Percentiles rank a stretch among this genome's conserved stretches.
Evolutionary conservation across 2,888 invertebrate species (phyloP).

Genomic region (Lacanobia oleracea): DNA sequence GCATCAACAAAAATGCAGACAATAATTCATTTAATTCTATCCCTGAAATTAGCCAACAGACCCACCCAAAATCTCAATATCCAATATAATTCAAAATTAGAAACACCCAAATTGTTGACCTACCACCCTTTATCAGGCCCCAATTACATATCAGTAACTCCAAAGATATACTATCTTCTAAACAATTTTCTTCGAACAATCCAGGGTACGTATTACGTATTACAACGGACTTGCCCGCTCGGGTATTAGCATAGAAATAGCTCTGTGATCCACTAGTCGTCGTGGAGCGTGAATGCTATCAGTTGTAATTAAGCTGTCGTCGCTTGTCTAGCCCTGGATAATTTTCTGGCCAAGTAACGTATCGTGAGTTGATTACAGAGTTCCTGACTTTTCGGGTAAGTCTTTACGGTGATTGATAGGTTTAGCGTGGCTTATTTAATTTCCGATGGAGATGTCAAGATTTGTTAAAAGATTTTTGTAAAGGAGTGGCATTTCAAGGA

Average conservation of each 20-base stretch:
- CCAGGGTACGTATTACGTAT: constrained; percentile 46
- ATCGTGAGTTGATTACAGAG: constrained; percentile 60
- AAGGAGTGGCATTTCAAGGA: not conserved
- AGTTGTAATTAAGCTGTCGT: constrained; percentile 72
- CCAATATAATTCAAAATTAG: not conserved
- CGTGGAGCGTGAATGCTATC: constrained; percentile 69
- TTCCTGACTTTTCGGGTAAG: constrained; percentile 54
- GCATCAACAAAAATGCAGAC: too few species aligned
- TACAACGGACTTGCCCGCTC: constrained; percentile 53
- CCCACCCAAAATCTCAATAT: too few species aligned
- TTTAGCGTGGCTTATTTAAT: constrained; percentile 33
- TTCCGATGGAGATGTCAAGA: constrained; percentile 43
- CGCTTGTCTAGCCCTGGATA: constrained; percentile 63
- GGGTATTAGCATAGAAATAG: constrained; percentile 66
- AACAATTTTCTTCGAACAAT: constrained; percentile 50
- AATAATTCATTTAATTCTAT: too few species aligned
- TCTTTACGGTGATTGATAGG: constrained; percentile 56
- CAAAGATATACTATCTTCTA: constrained; percentile 29
- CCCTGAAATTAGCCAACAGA: too few species aligned
- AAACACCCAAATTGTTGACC: not conserved
- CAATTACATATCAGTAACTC: constrained; percentile 37
- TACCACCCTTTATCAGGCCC: not conserved
- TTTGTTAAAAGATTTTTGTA: not conserved
- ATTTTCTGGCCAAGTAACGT: constrained; percentile 60
- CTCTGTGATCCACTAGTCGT: constrained; percentile 60